Evolutionary conservation across 2,797 vertebrate genomes (phyloP).

Genomic region (Sternarchorhynchus goeldii): DNA sequence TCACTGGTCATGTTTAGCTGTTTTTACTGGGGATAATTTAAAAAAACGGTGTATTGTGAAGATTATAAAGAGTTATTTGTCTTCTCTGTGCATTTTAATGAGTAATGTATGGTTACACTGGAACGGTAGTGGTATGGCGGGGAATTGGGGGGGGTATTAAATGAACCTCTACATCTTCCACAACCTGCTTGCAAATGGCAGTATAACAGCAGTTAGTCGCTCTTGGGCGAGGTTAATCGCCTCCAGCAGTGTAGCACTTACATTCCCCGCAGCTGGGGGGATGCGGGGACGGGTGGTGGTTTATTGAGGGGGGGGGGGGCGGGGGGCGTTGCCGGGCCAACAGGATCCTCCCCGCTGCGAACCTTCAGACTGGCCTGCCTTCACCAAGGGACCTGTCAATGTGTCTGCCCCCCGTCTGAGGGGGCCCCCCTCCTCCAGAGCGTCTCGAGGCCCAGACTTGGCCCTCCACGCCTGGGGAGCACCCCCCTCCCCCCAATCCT

Average conservation of each 20-base stretch:
- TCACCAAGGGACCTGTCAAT: constrained; percentile 41
- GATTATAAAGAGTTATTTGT: constrained; percentile 9
- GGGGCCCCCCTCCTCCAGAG: constrained; percentile 26
- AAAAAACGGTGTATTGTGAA: background rate
- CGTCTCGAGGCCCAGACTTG: constrained; percentile 2
- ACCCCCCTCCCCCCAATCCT: no score
- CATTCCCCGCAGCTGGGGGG: constrained; percentile 35
- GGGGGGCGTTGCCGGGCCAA: background rate
- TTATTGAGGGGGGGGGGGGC: no score
- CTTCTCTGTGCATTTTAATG: background rate
- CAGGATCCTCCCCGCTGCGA: background rate
- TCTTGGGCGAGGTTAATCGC: constrained; percentile 52
- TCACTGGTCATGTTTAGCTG: constrained; percentile 14
- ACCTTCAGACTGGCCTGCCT: constrained; percentile 25
- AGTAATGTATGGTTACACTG: no score
- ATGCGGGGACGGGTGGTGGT: no score
- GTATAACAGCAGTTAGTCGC: constrained; percentile 45
- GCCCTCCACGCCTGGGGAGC: background rate
- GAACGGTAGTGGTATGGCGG: background rate
- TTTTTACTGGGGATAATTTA: no score
- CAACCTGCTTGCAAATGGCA: background rate
- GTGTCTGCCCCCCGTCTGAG: constrained; percentile 20
- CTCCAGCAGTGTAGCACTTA: constrained; percentile 68
- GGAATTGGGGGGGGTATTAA: background rate
- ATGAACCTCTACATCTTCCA: constrained; percentile 27